Evolutionary conservation across 1,140 invertebrate species (phyloP).

Genomic region (Cotesia glomerata): DNA sequence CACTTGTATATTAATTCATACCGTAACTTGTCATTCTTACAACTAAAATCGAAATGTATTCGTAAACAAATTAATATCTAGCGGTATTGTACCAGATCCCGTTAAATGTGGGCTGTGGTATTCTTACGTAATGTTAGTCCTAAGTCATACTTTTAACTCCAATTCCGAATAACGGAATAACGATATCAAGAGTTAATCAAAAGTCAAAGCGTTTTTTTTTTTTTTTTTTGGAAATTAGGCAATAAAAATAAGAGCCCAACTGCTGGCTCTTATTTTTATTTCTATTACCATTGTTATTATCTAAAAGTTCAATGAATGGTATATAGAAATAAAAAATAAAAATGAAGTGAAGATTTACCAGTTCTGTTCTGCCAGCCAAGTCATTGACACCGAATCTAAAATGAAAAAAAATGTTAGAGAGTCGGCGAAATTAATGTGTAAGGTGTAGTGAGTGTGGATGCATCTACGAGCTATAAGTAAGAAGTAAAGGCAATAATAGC

Average conservation of each 20-base stretch:
- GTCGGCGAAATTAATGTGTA: not conserved
- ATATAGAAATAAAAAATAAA: not conserved
- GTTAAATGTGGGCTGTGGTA: slow-evolving; percentile 39
- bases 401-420: slow-evolving; percentile 11
- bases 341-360: not conserved
- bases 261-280: too few species aligned
- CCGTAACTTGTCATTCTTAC: not conserved
- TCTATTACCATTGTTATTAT: not conserved
- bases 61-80: slow-evolving; percentile 55
- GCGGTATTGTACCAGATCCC: slow-evolving; percentile 42
- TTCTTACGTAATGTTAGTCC: slow-evolving; percentile 44
- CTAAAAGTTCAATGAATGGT: not conserved
- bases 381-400: slow-evolving; percentile 4
- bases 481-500: not conserved
- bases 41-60: slow-evolving; percentile 13
- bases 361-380: not conserved
- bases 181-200: slow-evolving; percentile 11
- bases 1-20: slow-evolving; percentile 1
- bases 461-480: not conserved
- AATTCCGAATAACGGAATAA: slow-evolving; percentile 17
- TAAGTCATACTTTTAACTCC: not conserved
- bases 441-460: not conserved
- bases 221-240: not conserved
- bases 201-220: not conserved
- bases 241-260: too few species aligned